phyloP scores from a whole-genome alignment of 2,888 invertebrate species.

The Nudaria mundana region DNA sequence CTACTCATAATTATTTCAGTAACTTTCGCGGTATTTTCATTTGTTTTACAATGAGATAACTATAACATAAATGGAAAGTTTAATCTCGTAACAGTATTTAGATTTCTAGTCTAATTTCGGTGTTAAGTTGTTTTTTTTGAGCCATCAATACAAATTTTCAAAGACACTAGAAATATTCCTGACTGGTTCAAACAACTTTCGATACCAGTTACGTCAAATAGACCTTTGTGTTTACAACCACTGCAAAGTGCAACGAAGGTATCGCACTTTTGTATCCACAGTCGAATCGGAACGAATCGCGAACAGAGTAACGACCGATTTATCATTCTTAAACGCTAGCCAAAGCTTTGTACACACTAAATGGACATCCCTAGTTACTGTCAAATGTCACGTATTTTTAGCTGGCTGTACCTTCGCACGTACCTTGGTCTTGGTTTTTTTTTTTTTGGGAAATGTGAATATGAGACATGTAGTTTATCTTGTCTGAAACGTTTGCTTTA shows the following conservation, averaged over 20 bases:
- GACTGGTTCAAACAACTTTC: too few relatives aligned
- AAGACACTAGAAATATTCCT: too few relatives aligned
- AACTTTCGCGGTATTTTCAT: too few relatives aligned
- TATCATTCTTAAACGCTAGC: conserved; percentile 76
- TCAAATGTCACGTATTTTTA: conserved; percentile 69
- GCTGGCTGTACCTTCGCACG: conserved; percentile 49
- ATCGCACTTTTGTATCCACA: conserved; percentile 64
- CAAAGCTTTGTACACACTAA: conserved; percentile 58
- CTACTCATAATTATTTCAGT: too few relatives aligned
- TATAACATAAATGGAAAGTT: too few relatives aligned
- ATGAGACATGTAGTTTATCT: conserved; percentile 10
- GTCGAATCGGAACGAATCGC: conserved; percentile 73
- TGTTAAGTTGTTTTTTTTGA: too few relatives aligned
- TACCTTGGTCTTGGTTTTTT: conserved; percentile 32
- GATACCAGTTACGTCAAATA: not conserved
- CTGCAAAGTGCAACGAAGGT: conserved; percentile 41
- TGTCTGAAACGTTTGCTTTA: conserved; percentile 2
- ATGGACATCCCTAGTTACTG: conserved; percentile 67
- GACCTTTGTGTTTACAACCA: conserved; percentile 25
- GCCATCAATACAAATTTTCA: too few relatives aligned
- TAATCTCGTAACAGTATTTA: too few relatives aligned
- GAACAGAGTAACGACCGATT: conserved; percentile 66
- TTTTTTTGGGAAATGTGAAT: conserved; percentile 11
- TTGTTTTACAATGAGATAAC: too few relatives aligned
- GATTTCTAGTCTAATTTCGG: too few relatives aligned